A percentile compares a stretch with the other conserved stretches of the same genome.
phyloP scores from a whole-genome alignment of 2,113 vertebrate species.

The Loxodonta africana region DNA sequence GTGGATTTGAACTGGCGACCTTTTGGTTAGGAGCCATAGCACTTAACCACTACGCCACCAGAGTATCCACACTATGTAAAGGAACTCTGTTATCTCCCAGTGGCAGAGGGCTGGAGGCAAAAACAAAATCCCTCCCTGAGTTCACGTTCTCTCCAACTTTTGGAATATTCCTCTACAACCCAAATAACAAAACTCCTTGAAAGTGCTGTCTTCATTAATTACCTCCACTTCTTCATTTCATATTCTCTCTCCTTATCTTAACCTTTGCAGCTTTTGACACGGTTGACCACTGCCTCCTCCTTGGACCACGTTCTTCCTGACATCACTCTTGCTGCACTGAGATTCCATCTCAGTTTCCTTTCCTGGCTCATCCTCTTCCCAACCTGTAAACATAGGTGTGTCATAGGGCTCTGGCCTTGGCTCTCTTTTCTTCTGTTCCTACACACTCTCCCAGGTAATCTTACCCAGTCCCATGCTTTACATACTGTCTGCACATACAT shows the following conservation, averaged over 20 bases:
- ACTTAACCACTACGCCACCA: no score
- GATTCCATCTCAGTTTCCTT: neutral
- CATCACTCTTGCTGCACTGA: neutral
- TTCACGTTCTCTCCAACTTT: neutral
- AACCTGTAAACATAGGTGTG: fast-evolving
- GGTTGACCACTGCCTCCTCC: neutral
- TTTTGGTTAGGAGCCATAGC: no score
- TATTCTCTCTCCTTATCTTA: neutral
- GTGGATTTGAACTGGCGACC: no score
- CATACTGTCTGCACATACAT: no score
- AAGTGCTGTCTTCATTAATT: neutral
- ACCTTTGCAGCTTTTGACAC: neutral
- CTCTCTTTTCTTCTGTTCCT: neutral
- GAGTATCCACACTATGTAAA: neutral
- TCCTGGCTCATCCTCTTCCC: neutral
- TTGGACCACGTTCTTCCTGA: neutral
- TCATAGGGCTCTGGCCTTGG: neutral
- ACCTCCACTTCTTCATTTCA: no score
- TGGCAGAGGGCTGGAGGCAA: no score
- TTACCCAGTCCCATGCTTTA: neutral
- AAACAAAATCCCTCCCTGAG: neutral
- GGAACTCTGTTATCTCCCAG: neutral
- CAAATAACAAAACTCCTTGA: neutral
- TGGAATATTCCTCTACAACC: neutral
- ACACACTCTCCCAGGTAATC: neutral